Evolutionary conservation across 2,113 vertebrate genomes (phyloP).

Genomic region (Muntiacus muntjak): DNA sequence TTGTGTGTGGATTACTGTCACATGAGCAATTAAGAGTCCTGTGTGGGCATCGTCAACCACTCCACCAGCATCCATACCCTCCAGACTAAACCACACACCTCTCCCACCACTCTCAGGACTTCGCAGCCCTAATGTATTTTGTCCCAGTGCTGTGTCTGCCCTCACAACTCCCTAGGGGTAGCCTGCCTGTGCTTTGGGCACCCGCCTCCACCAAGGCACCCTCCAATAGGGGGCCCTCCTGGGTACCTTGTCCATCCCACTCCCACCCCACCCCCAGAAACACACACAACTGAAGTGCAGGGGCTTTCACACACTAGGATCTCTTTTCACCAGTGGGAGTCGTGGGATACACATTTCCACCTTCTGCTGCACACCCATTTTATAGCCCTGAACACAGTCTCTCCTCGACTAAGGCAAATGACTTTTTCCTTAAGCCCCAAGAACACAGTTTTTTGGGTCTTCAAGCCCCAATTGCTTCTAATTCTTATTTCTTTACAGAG

Average conservation of each 20-base stretch:
- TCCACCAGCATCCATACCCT: not conserved
- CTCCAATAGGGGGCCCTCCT: not conserved
- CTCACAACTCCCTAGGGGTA: not conserved
- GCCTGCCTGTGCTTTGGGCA: not conserved
- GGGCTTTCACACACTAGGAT: too few relatives aligned
- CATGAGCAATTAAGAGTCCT: not conserved
- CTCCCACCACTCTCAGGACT: not conserved
- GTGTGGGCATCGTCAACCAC: accelerated
- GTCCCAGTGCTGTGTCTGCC: too few relatives aligned
- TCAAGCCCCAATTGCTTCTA: not conserved
- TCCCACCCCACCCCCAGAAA: accelerated
- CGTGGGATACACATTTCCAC: not conserved
- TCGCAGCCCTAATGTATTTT: not conserved
- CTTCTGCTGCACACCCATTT: not conserved
- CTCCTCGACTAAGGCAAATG: not conserved
- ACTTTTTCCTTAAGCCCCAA: not conserved
- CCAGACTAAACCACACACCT: not conserved
- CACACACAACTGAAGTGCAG: not conserved
- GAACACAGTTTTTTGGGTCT: not conserved
- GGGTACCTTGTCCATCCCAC: not conserved
- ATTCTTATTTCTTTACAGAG: not conserved
- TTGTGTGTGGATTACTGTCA: not conserved
- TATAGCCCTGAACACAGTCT: not conserved
- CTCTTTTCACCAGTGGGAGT: not conserved
- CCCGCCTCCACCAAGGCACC: not conserved